A percentile compares a stretch with the other conserved stretches of the same genome.
Evolutionary conservation across 2,888 invertebrate species (phyloP).

Genomic region (Drosophila birchii): DNA sequence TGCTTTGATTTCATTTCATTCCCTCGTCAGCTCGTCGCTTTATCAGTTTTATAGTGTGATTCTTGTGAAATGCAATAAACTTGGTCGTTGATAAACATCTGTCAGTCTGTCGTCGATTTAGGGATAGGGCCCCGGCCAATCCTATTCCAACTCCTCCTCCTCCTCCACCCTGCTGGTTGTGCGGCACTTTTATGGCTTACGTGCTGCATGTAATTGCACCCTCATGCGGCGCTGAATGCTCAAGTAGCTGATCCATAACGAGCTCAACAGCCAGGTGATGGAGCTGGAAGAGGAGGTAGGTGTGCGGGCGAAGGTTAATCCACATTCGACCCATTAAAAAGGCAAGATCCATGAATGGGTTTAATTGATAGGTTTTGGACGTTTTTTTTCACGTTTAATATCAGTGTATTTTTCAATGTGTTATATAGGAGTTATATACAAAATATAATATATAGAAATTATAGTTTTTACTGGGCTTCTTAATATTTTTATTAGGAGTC

Average conservation of each 20-base stretch:
- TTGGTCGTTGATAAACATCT: constrained; percentile 69
- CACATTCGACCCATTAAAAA: constrained; percentile 20
- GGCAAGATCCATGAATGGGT: constrained; percentile 1
- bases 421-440: neutral
- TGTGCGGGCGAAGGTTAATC: constrained; percentile 11
- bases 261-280: constrained; percentile 32
- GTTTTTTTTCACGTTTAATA: neutral
- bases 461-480: no score
- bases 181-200: constrained; percentile 59
- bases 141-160: no score
- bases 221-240: constrained; percentile 49
- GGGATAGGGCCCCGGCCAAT: neutral
- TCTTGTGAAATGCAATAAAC: constrained; percentile 73
- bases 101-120: constrained; percentile 48
- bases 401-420: neutral
- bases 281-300: neutral
- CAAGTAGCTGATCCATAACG: constrained; percentile 39
- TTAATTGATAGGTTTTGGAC: constrained; percentile 1
- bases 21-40: constrained; percentile 40
- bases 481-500: no score
- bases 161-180: neutral
- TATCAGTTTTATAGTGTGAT: constrained; percentile 74
- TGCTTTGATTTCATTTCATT: constrained; percentile 30
- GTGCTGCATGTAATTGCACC: constrained; percentile 67
- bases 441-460: neutral